Percentiles rank a stretch among this genome's conserved stretches.
Evolutionary conservation across 1,140 invertebrate species (phyloP).

Genomic region (Philopotamus ludificatus): DNA sequence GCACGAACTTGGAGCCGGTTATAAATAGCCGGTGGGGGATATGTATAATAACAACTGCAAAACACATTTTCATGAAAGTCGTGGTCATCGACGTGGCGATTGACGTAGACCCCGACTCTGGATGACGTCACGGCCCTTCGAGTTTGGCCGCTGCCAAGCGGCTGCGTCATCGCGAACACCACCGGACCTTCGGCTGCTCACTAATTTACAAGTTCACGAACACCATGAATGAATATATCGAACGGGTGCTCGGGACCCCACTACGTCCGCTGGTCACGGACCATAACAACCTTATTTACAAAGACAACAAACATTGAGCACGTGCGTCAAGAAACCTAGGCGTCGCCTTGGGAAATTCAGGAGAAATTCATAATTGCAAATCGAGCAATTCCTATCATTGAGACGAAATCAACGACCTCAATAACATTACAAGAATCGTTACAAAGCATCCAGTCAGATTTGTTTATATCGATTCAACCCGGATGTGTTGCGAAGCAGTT

Average conservation of each 20-base stretch:
- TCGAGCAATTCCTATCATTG: neutral
- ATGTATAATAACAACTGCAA: constrained; percentile 8
- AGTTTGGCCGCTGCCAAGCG: constrained; percentile 14
- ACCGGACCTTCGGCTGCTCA: constrained; percentile 14
- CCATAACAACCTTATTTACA: neutral
- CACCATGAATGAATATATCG: constrained; percentile 23
- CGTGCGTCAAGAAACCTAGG: neutral
- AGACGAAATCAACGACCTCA: neutral
- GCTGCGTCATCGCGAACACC: constrained; percentile 6
- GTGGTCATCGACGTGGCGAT: constrained; percentile 4
- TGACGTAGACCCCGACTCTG: constrained; percentile 15
- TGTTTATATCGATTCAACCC: neutral
- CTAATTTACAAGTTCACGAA: constrained; percentile 24
- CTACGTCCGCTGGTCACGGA: neutral
- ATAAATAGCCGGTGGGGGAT: neutral
- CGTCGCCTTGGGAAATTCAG: neutral
- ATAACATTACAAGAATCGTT: neutral
- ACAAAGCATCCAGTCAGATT: neutral
- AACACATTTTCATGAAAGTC: constrained; percentile 10
- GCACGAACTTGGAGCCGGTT: neutral
- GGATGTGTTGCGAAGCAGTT: neutral
- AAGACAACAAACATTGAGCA: too few relatives aligned
- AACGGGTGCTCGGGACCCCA: neutral
- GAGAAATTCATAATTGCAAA: neutral
- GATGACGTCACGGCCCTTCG: constrained; percentile 24